A percentile compares a stretch with the other conserved stretches of the same genome.
phyloP scores from a whole-genome alignment of 2,888 invertebrate species.

The Pherbina coryleti region DNA sequence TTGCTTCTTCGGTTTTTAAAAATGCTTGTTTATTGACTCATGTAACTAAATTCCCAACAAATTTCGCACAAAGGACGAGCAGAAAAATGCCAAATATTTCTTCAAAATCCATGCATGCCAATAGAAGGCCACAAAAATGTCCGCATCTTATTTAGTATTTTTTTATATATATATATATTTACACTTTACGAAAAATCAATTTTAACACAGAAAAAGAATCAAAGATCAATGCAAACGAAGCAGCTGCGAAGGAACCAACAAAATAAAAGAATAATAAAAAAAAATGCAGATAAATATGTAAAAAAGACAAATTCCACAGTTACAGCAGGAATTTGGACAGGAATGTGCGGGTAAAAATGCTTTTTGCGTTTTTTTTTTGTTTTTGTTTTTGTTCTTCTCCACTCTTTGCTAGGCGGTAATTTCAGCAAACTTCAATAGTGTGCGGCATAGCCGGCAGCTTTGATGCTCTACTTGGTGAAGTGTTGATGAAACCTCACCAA shows the following conservation, averaged over 20 bases:
- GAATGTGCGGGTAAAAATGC: not conserved
- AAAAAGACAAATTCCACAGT: slow-evolving; percentile 26
- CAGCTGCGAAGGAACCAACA: not conserved
- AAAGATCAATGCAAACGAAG: not conserved
- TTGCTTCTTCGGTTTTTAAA: not conserved
- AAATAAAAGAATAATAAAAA: not conserved
- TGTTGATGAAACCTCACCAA: too few relatives aligned
- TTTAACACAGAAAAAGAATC: not conserved
- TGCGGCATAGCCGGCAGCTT: too few relatives aligned
- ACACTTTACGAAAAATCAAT: not conserved
- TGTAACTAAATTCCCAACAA: too few relatives aligned
- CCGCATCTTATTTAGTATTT: not conserved
- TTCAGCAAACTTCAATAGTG: not conserved
- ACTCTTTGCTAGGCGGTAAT: not conserved
- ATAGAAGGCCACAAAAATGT: slow-evolving; percentile 3
- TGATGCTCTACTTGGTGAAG: too few relatives aligned
- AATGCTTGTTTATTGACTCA: not conserved
- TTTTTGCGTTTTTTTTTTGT: too few relatives aligned
- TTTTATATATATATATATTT: too few relatives aligned
- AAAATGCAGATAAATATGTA: not conserved
- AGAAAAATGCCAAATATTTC: not conserved
- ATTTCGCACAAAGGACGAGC: too few relatives aligned
- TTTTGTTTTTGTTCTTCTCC: not conserved
- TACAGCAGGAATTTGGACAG: slow-evolving; percentile 19
- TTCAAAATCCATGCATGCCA: slow-evolving; percentile 4